Conservation (phyloP, 2,888 invertebrate species). For the Aspidapion aeneum region DNA sequence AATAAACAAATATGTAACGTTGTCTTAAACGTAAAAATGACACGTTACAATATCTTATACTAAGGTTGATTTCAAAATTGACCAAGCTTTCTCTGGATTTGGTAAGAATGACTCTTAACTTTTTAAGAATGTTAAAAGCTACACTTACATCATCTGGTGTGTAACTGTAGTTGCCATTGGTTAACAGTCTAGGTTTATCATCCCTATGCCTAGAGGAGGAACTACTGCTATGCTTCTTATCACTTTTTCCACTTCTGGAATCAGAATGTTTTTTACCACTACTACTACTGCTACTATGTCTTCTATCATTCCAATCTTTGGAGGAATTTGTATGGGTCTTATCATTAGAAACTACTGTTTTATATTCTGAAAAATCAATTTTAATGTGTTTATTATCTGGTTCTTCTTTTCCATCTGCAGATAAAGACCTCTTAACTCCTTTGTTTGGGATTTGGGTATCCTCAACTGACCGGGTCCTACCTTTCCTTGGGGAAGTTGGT, state of each 20-base stretch:
- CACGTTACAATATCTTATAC: too few relatives aligned
- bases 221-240: slow-evolving; percentile 23
- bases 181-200: slow-evolving; percentile 33
- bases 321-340: slow-evolving; percentile 25
- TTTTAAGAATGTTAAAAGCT: too few relatives aligned
- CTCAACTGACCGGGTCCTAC: slow-evolving; percentile 41
- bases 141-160: slow-evolving; percentile 45
- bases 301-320: slow-evolving; percentile 27
- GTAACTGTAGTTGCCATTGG: slow-evolving; percentile 44
- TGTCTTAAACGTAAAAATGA: too few relatives aligned
- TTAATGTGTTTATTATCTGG: slow-evolving; percentile 31
- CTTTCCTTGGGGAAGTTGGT: slow-evolving; percentile 33
- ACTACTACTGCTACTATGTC: slow-evolving; percentile 18
- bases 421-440: slow-evolving; percentile 39
- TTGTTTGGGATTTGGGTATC: slow-evolving; percentile 27
- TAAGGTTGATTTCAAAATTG: too few relatives aligned
- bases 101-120: too few relatives aligned
- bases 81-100: too few relatives aligned
- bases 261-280: slow-evolving; percentile 10
- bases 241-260: slow-evolving; percentile 20
- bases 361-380: slow-evolving; percentile 33
- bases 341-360: slow-evolving; percentile 22
- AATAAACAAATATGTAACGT: too few relatives aligned
- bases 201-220: slow-evolving; percentile 26
- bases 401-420: slow-evolving; percentile 34